Conservation (phyloP, 2,113 vertebrate species). For the Psettodes erumei region DNA sequence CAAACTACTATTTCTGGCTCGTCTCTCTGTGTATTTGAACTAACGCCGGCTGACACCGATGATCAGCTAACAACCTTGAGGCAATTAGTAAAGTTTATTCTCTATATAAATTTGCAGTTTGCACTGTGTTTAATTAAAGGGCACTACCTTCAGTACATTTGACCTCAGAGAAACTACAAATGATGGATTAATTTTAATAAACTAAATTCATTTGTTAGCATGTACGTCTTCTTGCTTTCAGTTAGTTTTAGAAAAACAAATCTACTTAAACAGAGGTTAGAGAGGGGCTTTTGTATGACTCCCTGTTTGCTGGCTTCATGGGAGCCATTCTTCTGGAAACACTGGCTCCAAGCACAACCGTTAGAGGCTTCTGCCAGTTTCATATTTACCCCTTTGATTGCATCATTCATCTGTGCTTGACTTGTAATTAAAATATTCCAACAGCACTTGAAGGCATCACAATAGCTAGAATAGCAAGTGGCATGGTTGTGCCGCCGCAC, state of each 20-base stretch:
- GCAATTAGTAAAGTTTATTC: neutral
- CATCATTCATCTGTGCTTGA: conserved; percentile 23
- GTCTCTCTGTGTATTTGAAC: too few species aligned
- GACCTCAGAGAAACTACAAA: neutral
- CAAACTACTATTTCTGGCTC: neutral
- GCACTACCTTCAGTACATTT: too few species aligned
- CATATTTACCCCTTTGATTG: conserved; percentile 22
- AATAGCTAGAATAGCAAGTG: conserved; percentile 12
- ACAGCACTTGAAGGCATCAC: conserved; percentile 41
- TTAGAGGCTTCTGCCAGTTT: neutral
- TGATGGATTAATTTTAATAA: too few species aligned
- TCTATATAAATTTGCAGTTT: neutral
- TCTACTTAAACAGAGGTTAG: neutral
- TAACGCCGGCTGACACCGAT: neutral
- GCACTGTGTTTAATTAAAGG: too few species aligned
- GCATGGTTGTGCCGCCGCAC: conserved; percentile 18
- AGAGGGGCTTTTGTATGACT: neutral
- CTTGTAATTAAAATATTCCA: conserved; percentile 20
- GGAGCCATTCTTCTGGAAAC: neutral
- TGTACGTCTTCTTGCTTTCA: too few species aligned
- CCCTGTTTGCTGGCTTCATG: neutral
- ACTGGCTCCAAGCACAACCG: neutral
- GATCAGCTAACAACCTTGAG: neutral
- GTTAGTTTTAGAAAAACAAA: neutral
- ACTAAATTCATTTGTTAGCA: too few species aligned